Percentiles rank a stretch among this genome's conserved stretches.
Conservation (phyloP, 2,113 vertebrate genomes). For the Oxyruncus cristatus region DNA sequence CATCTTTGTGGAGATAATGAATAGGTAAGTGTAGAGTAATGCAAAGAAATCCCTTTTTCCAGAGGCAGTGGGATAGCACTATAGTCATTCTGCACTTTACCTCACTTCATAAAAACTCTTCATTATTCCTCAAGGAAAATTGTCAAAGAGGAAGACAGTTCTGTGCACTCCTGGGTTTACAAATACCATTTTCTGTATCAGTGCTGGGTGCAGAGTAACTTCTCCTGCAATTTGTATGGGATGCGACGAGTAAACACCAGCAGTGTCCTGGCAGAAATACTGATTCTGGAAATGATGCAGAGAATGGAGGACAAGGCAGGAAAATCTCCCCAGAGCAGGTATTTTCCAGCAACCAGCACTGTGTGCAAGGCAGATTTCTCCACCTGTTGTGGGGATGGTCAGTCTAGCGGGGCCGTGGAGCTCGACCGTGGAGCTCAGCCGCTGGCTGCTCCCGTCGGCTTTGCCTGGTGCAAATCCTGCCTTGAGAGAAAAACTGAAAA, state of each 20-base stretch:
- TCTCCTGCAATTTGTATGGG: neutral
- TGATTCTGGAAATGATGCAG: neutral
- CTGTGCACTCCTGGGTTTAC: neutral
- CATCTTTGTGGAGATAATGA: neutral
- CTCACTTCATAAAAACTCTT: neutral
- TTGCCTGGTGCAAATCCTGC: neutral
- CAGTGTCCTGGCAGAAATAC: neutral
- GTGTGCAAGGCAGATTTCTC: neutral
- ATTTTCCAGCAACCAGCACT: neutral
- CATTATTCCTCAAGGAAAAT: neutral
- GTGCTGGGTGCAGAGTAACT: neutral
- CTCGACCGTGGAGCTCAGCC: accelerated
- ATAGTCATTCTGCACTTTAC: neutral
- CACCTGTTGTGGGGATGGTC: neutral
- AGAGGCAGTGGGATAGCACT: neutral
- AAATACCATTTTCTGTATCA: neutral
- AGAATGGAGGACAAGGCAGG: neutral
- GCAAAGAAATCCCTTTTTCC: neutral
- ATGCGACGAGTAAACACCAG: neutral
- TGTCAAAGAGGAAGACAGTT: neutral
- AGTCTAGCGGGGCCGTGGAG: accelerated
- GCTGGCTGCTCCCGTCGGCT: neutral
- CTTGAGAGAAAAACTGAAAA: neutral
- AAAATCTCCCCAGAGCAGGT: neutral
- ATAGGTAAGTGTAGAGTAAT: accelerated